Base-by-base conservation (phyloP, 2,113 vertebrate species). In the Dolichallabes microphthalmus region DNA sequence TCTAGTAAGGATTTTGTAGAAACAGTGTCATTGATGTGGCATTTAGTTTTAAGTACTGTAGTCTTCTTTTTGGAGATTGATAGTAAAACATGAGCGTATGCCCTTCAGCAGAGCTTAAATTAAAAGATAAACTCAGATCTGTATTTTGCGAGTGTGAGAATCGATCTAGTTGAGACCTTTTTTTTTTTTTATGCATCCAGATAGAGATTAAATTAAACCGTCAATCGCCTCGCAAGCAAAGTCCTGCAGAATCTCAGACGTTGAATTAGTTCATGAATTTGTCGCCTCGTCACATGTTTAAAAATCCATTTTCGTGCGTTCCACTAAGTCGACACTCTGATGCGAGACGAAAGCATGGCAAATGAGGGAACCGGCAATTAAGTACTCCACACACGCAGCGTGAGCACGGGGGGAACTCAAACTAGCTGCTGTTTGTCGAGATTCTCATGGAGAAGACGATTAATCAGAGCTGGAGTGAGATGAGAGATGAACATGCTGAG, bases 391-490 rank as follows among this genome's bases (percentile, higher is more conserved):
- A 60, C 30, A 35, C 57, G 60, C 82, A 60, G 82, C 82, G 15
- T 73, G 66, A 83, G 20, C 30, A 57, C 14, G 52, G 52, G 2
- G 66, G 73, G 53, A 83, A 74, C 74, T 60, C 55, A 60, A 55
- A 58, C 82, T 60, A 27, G 35, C 55, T 50, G 68, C 55, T 74
- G 69, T 83, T 74, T 60, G 15, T 74, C 19, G 66, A 74, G 82
- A n/a, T 61, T 45, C 68, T 83, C 14, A 20, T 7, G 20, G 55
- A 50, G 69, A 74, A 74, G 82, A 20, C 22, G 57, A 73, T 60
- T 60, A 73, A 83, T 83, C 68, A 83, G 82, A 7, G 69, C 55
- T 20, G 82, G 19, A 60, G 22, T 6, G 68, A 32, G 32, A 83
- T 32, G 6, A 73, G 82, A 83, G 82, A n/a, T 19, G 30, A 58